These are phyloP conservation scores for Darevskia nairensis DNA, from an alignment of 2,797 vertebrate genomes.

Conservation along the genomic window DNA sequence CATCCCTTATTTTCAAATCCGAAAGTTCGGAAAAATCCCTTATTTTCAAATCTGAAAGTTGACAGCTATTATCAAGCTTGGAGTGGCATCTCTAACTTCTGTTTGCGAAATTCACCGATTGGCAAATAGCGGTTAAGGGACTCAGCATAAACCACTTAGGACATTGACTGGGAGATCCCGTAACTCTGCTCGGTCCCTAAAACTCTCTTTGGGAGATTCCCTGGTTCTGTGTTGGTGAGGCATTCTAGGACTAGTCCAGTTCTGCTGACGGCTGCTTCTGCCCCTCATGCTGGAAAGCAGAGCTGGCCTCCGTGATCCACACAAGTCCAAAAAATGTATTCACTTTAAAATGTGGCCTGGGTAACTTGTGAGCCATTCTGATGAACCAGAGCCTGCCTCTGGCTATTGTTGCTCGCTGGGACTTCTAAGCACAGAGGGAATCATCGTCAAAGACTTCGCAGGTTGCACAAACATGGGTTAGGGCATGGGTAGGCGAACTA, in stretches of 20 bases:
- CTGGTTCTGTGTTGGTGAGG: too few species aligned
- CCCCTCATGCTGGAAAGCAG: neutral
- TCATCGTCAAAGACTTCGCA: neutral
- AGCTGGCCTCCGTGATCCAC: neutral
- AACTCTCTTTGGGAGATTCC: too few species aligned
- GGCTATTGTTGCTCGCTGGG: neutral
- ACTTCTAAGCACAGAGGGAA: neutral
- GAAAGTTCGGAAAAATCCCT: too few species aligned
- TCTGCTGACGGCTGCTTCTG: too few species aligned
- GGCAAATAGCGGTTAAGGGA: neutral
- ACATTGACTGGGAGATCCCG: too few species aligned
- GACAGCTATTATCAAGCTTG: neutral
- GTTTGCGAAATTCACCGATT: neutral
- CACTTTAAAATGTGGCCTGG: neutral
- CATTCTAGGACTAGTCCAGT: neutral
- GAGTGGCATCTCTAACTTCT: neutral
- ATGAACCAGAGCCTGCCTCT: neutral
- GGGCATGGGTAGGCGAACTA: too few species aligned
- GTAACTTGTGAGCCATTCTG: neutral
- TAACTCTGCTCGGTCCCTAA: neutral
- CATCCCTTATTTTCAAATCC: too few species aligned
- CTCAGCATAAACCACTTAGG: neutral
- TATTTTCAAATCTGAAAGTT: too few species aligned
- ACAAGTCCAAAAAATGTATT: neutral
- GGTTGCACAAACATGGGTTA: neutral